Base-by-base conservation (phyloP, 2,797 vertebrate genomes). In the Naso thynnoides region DNA sequence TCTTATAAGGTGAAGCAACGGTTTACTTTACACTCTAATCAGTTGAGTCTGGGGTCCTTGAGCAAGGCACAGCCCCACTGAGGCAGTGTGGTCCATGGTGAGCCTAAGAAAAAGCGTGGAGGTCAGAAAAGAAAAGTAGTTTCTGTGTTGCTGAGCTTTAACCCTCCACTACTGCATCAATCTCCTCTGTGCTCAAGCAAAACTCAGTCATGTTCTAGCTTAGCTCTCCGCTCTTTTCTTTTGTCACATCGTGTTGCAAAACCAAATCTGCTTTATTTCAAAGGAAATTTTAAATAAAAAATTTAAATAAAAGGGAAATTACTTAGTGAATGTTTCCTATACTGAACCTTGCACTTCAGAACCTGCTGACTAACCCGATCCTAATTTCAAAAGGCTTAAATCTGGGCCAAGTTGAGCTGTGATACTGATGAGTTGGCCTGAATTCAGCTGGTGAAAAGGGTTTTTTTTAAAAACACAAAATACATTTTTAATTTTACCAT, bases 341-440 rank as follows among this genome's bases (percentile, higher is more conserved):
- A 23, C 7, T 7, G 3, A 59, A 45, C 61, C 39, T 27, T 69
- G 56, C 14, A 31, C 15, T 39, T 50, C 33, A 54, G 63, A 59
- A n/a, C 39, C 44, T 56, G 41, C 47, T 52, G 21, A 45, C 56
- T 24, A 45, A 74, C 21, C 41, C 65, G 57, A 23, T 64, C 54
- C 42, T 57, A 48, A 61, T 54, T 61, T 79, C 53, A 55, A 36
- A 63, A 8, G 41, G 54, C 49, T 60, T 56, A 5, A 73, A 58
- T 52, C 3, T 2, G 27, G 66, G 16, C 21, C 4, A 14, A 24
- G 64, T 44, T 0, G 3, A 27, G 49, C 39, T 70, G 38, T 48
- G 58, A 68, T n/a, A 24, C 44, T 23, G 45, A 61, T 41, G 29
- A 48, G 41, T 10, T 38, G 23, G 33, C 47, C 19, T n/a, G 8